Percentiles rank a stretch among this genome's conserved stretches.
Evolutionary conservation across 2,113 vertebrate species (phyloP).

Genomic region (Oncorhynchus mykiss): DNA sequence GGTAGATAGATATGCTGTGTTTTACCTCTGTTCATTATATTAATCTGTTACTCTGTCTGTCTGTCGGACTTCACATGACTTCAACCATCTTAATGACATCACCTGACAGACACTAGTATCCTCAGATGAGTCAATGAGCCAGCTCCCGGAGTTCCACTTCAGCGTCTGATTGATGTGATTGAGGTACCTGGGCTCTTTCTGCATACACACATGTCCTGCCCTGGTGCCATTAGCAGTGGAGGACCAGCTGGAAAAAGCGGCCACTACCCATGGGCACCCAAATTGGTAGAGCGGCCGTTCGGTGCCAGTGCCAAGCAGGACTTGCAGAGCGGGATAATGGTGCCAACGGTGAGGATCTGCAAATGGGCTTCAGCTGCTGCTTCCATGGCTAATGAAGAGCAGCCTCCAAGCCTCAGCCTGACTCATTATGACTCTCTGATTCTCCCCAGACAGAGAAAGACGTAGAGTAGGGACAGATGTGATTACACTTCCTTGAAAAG

Average conservation of each 20-base stretch:
- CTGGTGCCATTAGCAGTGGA: conserved; percentile 2
- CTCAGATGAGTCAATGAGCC: too few relatives aligned
- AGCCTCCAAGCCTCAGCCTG: not conserved
- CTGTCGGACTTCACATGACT: conserved; percentile 2
- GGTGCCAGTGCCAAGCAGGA: conserved; percentile 21
- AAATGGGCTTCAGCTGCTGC: conserved; percentile 42
- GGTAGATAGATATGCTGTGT: too few relatives aligned
- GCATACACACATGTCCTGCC: not conserved
- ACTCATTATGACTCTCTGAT: not conserved
- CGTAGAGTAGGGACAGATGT: not conserved
- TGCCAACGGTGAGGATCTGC: conserved; percentile 20
- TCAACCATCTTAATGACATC: conserved; percentile 4
- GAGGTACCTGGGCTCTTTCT: not conserved
- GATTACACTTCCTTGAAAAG: not conserved
- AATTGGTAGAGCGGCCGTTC: not conserved
- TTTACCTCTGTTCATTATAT: too few relatives aligned
- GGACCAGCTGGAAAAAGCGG: conserved; percentile 30
- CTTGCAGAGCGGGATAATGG: conserved; percentile 4
- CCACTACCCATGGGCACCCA: conserved; percentile 9
- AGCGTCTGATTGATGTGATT: not conserved
- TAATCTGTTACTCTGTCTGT: conserved; percentile 8
- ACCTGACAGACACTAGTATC: not conserved
- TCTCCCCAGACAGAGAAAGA: not conserved
- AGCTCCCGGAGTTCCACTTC: not conserved
- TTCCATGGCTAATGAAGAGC: conserved; percentile 19